Evolutionary conservation across 2,888 invertebrate genomes (phyloP), one percentile per base, ranked within the genome.

Genomic region (Griposia aprilina): DNA sequence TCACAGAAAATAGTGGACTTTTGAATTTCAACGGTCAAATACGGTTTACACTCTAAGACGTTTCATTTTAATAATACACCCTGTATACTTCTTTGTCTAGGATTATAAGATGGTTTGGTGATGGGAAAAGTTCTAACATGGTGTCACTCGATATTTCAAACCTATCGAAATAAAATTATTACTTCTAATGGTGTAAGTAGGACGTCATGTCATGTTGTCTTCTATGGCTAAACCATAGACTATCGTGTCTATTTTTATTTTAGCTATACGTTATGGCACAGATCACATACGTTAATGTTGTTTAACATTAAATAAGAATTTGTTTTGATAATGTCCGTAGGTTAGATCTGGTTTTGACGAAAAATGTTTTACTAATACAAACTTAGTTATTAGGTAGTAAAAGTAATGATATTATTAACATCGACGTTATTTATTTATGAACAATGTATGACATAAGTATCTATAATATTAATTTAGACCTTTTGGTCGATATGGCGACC

Each of bases 291-390:
- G 60, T 70, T 69, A 57, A 48, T 76, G 66, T 72, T 85, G 67
- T 77, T 63, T 70, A 68, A 76, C 67, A 82, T 76, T 62, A 48
- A 66, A 67, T 13, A 76, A 60, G 59, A 78, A 79, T 66, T 82
- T 74, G 52, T 76, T 84, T 80, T 76, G n/a, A 74, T 65, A 30
- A 67, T 81, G 74, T 85, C 82, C 26, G n/a, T 87, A 84, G 82
- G 45, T 63, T 87, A 82, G 82, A 50, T 82, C 60, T 81, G 78
- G 55, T 79, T 84, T 84, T 80, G 71, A 55, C 59, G 36, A 76
- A 66, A 72, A 69, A 63, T 76, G 63, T 85, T 82, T 84, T 65
- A 85, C 82, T 88, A 90, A 90, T 85, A 82, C 71, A 57, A 55
- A 50, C 62, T 65, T 84, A 88, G 76, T 72, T 67, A 10, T 76